Base-by-base conservation (phyloP, 2,797 vertebrate species). In the Microcaecilia unicolor region DNA sequence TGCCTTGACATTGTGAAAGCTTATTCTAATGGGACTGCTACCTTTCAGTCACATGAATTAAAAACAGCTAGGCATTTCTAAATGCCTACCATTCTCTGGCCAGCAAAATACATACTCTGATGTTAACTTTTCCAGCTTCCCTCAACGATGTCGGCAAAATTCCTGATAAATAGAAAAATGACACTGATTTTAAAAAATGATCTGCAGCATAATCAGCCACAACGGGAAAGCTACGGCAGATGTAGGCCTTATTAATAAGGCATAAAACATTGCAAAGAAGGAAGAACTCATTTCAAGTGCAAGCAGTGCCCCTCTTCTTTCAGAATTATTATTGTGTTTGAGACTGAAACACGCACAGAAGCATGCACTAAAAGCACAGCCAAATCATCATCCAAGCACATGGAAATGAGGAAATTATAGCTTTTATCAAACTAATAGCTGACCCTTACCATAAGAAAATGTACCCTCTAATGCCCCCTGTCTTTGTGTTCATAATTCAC, bases 21-120 rank as follows among this genome's bases (percentile, higher is more conserved):
- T 49, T 46, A 15, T 54, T 64, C 65, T 72, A 74, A 69, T 51
- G 51, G 46, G 37, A 46, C 43, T 72, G 65, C 41, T 54, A 58
- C 37, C 20, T 17, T 48, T 51, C 46, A 55, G 46, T 70, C 48
- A 57, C 52, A 54, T 49, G 54, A 48, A 48, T 37, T 50, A n/a
- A 27, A 29, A 18, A 35, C 53, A 48, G 17, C 41, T 62, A 13
- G 19, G 9, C 22, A 22, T 37, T n/a, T n/a, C n/a, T n/a, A n/a
- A n/a, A 26, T 25, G 10, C 15, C 44, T 30, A 36, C 34, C 34
- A 45, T 53, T 36, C 21, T n/a, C n/a, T n/a, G 51, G 20, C 34
- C 22, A 51, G 57, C 38, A 24, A 34, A 36, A n/a, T n/a, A 22
- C 32, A 12, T 8, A 39, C 15, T 7, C 30, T 60, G 31, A 48